Evolutionary conservation across 1,140 invertebrate species (phyloP), one percentile per base, ranked within the genome.

Genomic region (Maconellicoccus hirsutus): DNA sequence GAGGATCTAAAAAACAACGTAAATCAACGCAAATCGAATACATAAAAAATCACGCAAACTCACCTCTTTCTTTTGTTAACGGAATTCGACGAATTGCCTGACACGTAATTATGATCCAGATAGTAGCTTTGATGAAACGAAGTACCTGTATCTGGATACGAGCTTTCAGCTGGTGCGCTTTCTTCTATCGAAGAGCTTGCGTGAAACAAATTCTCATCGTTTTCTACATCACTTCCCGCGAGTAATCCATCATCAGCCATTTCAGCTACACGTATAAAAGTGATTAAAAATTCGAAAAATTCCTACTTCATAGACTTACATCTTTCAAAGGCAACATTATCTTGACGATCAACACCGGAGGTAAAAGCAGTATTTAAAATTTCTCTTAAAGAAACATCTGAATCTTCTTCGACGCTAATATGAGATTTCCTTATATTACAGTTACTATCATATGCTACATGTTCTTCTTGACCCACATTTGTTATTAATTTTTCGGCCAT

Each of bases 401-500:
- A 26, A 19, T 66, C 61, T 66, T 66, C 61, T 66, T 66, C 61
- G 16, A 66, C 25, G 25, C 10, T 66, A 23, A 66, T 66, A 66
- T 66, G 10, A 23, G 22, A 1, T 66, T 66, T 66, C 16, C 61
- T 66, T 66, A 66, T 4, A 66, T 26, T 66, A 23, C 61, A 66
- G 25, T 10, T 66, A 66, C 25, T 66, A 66, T 26, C 61, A 66
- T 6, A 66, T 25, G 61, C 61, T 66, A 26, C 61, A 22, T 26
- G 61, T 25, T 66, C 61, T 66, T 66, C 61, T 66, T 66, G 61
- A 25, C 21, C 61, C 61, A 66, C 61, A 66, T 66, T 66, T 66
- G 61, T 66, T 66, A 26, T 66, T 23, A 66, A 66, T 66, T 66
- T 19, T 66, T 66, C 61, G 61, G 61, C 61, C 61, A 66, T 66